These are phyloP conservation scores for Melikaiella ostensackeni DNA, from an alignment of 2,888 invertebrate genomes.

Conservation along the genomic window DNA sequence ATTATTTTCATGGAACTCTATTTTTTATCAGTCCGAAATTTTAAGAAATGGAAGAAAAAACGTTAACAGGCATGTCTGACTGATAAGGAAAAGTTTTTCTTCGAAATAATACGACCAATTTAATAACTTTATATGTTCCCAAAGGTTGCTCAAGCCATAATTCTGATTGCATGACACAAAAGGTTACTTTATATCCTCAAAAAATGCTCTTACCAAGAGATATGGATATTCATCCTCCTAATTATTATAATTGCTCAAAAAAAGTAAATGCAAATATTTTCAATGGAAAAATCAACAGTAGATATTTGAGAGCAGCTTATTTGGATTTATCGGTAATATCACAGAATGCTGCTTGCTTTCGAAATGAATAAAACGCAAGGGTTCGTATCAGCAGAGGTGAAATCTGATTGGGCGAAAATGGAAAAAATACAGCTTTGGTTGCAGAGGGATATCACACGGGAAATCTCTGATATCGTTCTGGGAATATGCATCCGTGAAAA, in stretches of 20 bases:
- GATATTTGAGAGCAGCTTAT: neutral
- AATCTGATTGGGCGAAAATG: conserved; percentile 4
- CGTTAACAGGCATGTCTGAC: too few species aligned
- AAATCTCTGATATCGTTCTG: neutral
- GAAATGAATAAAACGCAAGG: neutral
- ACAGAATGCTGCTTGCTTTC: neutral
- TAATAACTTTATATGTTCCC: too few species aligned
- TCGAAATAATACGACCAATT: too few species aligned
- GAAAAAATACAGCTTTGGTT: neutral
- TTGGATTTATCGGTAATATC: neutral
- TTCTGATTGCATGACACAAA: too few species aligned
- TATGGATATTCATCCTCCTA: too few species aligned
- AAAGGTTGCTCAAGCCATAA: too few species aligned
- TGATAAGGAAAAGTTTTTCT: too few species aligned
- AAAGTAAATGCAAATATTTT: neutral
- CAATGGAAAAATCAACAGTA: neutral
- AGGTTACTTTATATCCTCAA: too few species aligned
- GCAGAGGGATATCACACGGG: neutral
- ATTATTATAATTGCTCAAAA: too few species aligned
- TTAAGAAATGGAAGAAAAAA: neutral
- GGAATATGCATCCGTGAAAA: neutral
- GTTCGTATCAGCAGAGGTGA: neutral
- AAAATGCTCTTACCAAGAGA: too few species aligned
- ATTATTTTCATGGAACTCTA: too few species aligned
- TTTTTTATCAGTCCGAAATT: too few species aligned